Evolutionary conservation across 2,888 invertebrate species (phyloP), one percentile per base, ranked within the genome.

Genomic region (Xylota sylvarum): DNA sequence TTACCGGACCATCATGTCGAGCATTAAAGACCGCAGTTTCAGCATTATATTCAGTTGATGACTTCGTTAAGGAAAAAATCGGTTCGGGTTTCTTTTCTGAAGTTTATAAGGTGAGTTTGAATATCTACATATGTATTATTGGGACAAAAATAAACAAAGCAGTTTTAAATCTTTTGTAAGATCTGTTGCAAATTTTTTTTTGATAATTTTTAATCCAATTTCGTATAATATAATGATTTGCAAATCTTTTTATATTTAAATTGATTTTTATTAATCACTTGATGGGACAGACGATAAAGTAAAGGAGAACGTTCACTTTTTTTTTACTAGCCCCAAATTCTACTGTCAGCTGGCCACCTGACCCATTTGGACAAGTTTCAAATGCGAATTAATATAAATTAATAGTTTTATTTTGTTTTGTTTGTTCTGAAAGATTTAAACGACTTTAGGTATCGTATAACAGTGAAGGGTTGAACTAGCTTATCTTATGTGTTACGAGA

Each of bases 21-120:
- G 98, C 98, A 50, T 94, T 98, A 69, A 95, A 96, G 91, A 97
- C 97, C 89, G 98, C 98, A 60, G 98, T 98, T 74, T 97, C 98
- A 62, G 97, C 97, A 52, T 94, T 99, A 70, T 97, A 98, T 92
- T 95, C 98, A 55, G 95, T 98, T 89, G 98, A 98, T 93, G 98
- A 99, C 94, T 98, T 99, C 93, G 94, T 95, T 89, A 95, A 96
- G 92, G 98, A 98, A 93, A 97, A 97, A 93, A 97, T 99, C 90
- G 99, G 98, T 60, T 94, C 96, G 65, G 99, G 99, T 88, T 99
- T 99, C 94, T 99, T 98, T 94, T 98, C 98, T 4, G 98, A 98
- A 94, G 98, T 99, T 87, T 98, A 97, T 93, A 98, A 98, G 97
- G 99, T 98, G 94, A 94, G 95, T 93, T 23, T 12, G 10, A 4